Evolutionary conservation across 1,140 invertebrate genomes (phyloP).

Genomic region (Lepidurus couesii): DNA sequence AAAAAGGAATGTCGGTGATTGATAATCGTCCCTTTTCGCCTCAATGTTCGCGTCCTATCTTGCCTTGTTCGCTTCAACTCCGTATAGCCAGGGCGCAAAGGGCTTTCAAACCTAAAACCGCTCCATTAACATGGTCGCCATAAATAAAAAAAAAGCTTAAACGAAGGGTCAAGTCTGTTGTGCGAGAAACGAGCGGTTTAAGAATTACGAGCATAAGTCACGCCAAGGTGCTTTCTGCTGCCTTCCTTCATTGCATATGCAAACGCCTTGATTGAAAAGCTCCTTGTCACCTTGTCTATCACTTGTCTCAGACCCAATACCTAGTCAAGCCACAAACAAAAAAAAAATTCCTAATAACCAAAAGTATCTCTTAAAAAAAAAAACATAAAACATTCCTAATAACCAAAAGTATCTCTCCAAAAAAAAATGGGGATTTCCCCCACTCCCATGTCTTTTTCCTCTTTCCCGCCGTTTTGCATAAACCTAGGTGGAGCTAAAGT

Average conservation of each 20-base stretch:
- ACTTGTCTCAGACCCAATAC: not conserved
- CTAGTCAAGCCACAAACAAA: not conserved
- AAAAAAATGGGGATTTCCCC: not conserved
- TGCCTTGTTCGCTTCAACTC: not conserved
- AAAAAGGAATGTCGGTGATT: constrained; percentile 18
- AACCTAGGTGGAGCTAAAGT: no score
- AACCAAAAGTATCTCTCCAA: not conserved
- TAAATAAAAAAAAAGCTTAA: constrained; percentile 23
- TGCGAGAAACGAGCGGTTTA: constrained; percentile 2
- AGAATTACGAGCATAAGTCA: constrained; percentile 19
- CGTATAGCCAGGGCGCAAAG: not conserved
- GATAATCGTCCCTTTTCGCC: not conserved
- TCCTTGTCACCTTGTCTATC: constrained; percentile 21
- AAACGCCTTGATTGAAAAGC: constrained; percentile 18
- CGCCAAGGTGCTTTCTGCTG: constrained; percentile 8
- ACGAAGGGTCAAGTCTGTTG: constrained; percentile 21
- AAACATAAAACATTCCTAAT: not conserved
- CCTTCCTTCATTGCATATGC: constrained; percentile 15
- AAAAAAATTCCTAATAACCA: not conserved
- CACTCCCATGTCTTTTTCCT: no score
- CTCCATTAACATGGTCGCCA: constrained; percentile 17
- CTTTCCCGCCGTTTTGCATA: no score
- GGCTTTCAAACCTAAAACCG: not conserved
- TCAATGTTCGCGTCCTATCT: not conserved
- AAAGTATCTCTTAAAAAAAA: not conserved